Evolutionary conservation across 2,797 vertebrate genomes (phyloP), one percentile per base, ranked within the genome.

Genomic region (Prionace glauca): DNA sequence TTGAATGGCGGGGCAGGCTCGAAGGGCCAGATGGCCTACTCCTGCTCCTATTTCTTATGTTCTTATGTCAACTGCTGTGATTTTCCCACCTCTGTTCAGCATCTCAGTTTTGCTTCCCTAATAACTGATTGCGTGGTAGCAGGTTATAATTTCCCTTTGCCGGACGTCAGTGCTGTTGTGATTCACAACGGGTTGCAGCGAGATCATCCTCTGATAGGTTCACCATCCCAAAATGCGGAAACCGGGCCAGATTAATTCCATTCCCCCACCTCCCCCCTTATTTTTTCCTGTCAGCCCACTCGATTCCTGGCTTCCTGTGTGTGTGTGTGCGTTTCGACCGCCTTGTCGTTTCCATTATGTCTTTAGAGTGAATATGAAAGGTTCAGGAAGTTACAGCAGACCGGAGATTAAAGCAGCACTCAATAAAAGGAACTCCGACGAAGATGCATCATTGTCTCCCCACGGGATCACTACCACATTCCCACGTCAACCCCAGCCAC

Each of bases 371-470:
- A 96, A 95, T 96, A 96, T 96, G 96, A 96, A 96, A 96, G 96
- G 96, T 96, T 95, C 96, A 96, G 97, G 97, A 97, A 97, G 96
- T 96, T 95, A 90, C 95, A 96, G 88, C 95, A 96, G 95, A 96
- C 36, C 84, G 96, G 96, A 97, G 96, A 97, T 96, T 96, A 96
- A 97, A 96, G 95, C 94, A 81, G 95, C 96, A 96, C 97, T 97
- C 97, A 96, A 97, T 97, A 95, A 96, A 96, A 96, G 96, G 96
- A 77, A 96, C 96, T 95, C 95, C 91, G 96, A 97, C 96, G 96
- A 96, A 96, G 96, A 96, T 95, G 96, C 96, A 97, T 96, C 96
- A 96, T 32, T 20, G 2, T 77, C 96, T 96, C 96, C 65, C 79
- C 79, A 36, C 20, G 77, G 77, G 95, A 41, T n/a, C 96, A 96